phyloP scores from a whole-genome alignment of 2,888 invertebrate genomes.

The Lycia hirtaria region DNA sequence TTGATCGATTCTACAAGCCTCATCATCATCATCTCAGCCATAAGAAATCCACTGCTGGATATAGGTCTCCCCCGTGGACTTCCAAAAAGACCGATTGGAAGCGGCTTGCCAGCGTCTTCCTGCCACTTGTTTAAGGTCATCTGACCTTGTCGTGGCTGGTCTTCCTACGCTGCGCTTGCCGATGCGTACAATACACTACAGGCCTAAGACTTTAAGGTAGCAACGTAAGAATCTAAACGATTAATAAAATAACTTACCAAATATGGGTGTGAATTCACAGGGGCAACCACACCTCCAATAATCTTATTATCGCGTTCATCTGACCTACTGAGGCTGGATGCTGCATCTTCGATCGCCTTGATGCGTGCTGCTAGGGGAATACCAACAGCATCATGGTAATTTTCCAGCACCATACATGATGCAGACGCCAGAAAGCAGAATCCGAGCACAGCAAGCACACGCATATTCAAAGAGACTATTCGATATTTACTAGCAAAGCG shows the following conservation, averaged over 20 bases:
- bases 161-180: too few species aligned
- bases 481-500: neutral
- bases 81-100: too few species aligned
- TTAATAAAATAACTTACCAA: neutral
- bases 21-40: neutral
- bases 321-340: neutral
- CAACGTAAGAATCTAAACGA: too few species aligned
- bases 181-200: too few species aligned
- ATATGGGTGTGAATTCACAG: conserved; percentile 3
- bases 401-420: conserved; percentile 23
- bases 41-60: too few species aligned
- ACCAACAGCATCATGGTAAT: conserved; percentile 26
- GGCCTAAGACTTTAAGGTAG: too few species aligned
- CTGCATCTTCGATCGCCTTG: conserved; percentile 15
- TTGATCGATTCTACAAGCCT: too few species aligned
- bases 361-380: conserved; percentile 16
- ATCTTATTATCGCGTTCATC: neutral
- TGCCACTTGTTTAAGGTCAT: too few species aligned
- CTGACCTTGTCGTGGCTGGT: too few species aligned
- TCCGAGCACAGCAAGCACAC: conserved; percentile 18
- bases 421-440: conserved; percentile 30
- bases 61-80: too few species aligned
- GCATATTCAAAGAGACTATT: conserved; percentile 23
- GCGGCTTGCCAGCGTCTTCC: too few species aligned
- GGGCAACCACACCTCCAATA: neutral